Base-by-base conservation (phyloP, 1,140 invertebrate species). In the Megalonaias nervosa region DNA sequence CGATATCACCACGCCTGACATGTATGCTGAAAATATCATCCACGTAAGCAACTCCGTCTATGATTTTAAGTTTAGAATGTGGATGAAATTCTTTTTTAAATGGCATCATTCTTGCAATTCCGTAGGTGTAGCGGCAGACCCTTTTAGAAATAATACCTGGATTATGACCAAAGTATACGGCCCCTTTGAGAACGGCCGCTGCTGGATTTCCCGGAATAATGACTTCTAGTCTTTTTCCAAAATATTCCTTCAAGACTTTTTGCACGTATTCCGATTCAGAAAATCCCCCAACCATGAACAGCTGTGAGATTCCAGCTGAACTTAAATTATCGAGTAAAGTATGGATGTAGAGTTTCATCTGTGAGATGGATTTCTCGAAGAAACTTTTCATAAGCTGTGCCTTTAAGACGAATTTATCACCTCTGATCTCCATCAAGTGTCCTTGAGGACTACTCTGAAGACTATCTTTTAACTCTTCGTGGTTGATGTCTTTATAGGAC, bases 21-120 rank as follows among this genome's bases (percentile, higher is more conserved):
- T 76, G 74, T 58, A 62, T 76, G 56, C 66, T 64, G 58, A 76
- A 76, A 15, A 60, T 55, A 26, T 71, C 67, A 65, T 76, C 74
- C 58, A 60, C 64, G 38, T 69, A 75, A 17, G n/a, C 64, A 15
- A 55, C 56, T 4, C 59, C 38, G 38, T 23, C 67, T 15, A 62
- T 58, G 17, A n/a, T 57, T 9, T 64, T 61, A 38, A 31, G 70
- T 59, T 76, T 76, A 23, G 38, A 64, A 11, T 55, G 31, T 16
- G 67, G 67, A 48, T 76, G 67, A 38, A 19, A 38, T 23, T 13
- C 31, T 64, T 58, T 58, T n/a, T 26, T 56, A 55, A 76, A 76
- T 38, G 19, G 23, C 13, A 70, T 56, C 67, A 76, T 62, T 38
- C 67, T 16, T 4, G 74, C 74, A 58, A 76, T 76, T 21, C 74